phyloP scores from a whole-genome alignment of 2,113 vertebrate genomes.

The Elgaria multicarinata region DNA sequence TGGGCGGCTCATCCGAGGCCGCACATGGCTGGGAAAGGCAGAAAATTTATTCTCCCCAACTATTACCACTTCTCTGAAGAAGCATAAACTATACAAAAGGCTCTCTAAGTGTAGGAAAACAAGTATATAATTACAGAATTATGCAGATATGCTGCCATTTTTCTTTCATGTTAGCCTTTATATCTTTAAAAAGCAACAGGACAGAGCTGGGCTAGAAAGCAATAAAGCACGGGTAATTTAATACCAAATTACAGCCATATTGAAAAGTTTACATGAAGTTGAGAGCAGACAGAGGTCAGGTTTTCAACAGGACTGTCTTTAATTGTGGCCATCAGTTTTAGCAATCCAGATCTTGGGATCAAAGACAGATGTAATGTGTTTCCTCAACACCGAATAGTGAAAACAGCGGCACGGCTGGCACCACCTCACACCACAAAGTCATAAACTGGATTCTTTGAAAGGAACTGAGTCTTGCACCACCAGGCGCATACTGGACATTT shows the following conservation, averaged over 20 bases:
- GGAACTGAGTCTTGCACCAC: background rate
- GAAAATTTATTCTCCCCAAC: slow-evolving; percentile 43
- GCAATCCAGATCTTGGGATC: slow-evolving; percentile 80
- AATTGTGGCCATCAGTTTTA: slow-evolving; percentile 84
- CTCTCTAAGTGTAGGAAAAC: slow-evolving; percentile 78
- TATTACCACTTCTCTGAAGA: slow-evolving; percentile 51
- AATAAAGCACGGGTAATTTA: slow-evolving; percentile 93
- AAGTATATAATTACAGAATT: slow-evolving; percentile 80
- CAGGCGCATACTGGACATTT: background rate
- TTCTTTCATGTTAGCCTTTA: slow-evolving; percentile 80
- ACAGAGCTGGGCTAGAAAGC: slow-evolving; percentile 86
- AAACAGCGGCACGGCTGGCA: slow-evolving; percentile 76
- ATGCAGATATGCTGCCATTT: slow-evolving; percentile 79
- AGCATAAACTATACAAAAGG: slow-evolving; percentile 65
- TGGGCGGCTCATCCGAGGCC: slow-evolving; percentile 15
- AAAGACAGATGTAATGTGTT: slow-evolving; percentile 81
- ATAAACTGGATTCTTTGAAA: slow-evolving; percentile 69
- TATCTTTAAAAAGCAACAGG: slow-evolving; percentile 81
- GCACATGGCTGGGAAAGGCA: slow-evolving; percentile 10
- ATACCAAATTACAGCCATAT: slow-evolving; percentile 95
- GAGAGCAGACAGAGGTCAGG: slow-evolving; percentile 85
- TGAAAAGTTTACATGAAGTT: slow-evolving; percentile 92
- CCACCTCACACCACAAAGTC: slow-evolving; percentile 77
- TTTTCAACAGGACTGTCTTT: slow-evolving; percentile 84
- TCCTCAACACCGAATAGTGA: slow-evolving; percentile 71